phyloP scores from a whole-genome alignment of 2,113 vertebrate genomes.

The Bungarus multicinctus region DNA sequence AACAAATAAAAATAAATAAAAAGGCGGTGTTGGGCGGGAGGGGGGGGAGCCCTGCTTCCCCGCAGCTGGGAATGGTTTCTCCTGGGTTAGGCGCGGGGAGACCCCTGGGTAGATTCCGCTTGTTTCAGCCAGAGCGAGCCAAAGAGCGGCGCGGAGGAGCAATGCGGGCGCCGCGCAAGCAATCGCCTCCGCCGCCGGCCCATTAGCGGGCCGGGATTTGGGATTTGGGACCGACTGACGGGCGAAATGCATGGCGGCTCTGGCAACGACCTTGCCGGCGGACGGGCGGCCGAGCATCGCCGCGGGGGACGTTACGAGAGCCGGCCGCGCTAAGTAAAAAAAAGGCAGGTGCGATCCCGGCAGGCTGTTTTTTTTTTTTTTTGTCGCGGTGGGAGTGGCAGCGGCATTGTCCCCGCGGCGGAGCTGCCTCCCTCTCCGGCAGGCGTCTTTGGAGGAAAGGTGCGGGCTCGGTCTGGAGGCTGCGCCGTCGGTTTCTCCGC shows the following conservation, averaged over 20 bases:
- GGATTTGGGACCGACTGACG: too few relatives aligned
- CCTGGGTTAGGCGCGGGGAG: conserved; percentile 58
- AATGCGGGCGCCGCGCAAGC: conserved; percentile 18
- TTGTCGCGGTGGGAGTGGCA: conserved; percentile 73
- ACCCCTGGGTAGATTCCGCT: conserved; percentile 69
- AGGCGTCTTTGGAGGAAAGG: conserved; percentile 7
- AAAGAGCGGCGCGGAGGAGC: conserved; percentile 27
- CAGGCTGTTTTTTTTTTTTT: conserved; percentile 20
- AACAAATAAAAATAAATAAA: not conserved
- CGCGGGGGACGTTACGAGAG: conserved; percentile 29
- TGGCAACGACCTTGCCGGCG: not conserved
- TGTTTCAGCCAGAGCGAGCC: conserved; percentile 23
- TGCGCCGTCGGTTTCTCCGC: conserved; percentile 49
- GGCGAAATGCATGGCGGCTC: not conserved
- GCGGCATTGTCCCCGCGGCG: conserved; percentile 69
- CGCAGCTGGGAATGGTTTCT: conserved; percentile 68
- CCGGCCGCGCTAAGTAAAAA: conserved; percentile 10
- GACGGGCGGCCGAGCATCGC: not conserved
- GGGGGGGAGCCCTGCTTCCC: not conserved
- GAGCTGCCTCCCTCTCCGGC: conserved; percentile 59
- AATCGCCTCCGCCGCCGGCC: not conserved
- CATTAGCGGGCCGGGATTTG: not conserved
- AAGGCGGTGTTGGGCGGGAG: too few relatives aligned
- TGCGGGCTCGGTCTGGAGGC: conserved; percentile 46
- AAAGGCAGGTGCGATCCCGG: conserved; percentile 44